Evolutionary conservation across 2,113 vertebrate genomes (phyloP), one percentile per base, ranked within the genome.

Genomic region (Aptenodytes forsteri): DNA sequence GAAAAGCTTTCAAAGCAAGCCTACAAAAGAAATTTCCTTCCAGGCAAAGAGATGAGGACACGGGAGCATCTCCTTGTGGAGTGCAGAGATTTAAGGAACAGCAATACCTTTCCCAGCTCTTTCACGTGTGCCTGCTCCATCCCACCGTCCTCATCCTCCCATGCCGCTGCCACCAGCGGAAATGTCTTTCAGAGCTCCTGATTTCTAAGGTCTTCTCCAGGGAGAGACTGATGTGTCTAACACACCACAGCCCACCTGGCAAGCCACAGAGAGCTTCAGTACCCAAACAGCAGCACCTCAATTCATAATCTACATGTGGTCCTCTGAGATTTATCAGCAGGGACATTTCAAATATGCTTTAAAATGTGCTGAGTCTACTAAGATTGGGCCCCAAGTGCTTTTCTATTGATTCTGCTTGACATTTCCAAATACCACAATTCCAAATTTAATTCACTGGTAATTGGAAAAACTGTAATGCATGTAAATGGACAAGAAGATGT

Each of bases 351-450:
- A 95, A 93, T 73, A 96, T 73, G 87, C 83, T 97, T 83, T 91
- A 94, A 97, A 97, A 96, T 97, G 85, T 95, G 96, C 93, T 91
- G 92, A 95, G 94, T 97, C 96, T 95, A 96, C 94, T 95, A 97
- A 94, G 94, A 97, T 72, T 83, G 87, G 94, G 92, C 83, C 96
- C 94, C 95, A 95, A 96, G 95, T 95, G 95, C 87, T 97, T 95
- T 97, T 95, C 93, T 97, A 98, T 97, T 96, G 97, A 98, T 98
- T 95, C 94, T 97, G 83, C 89, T 91, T 97, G 97, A 97, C 97
- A 97, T 98, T 98, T 97, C 95, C 96, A 98, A 98, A 98, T 97
- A 98, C 92, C 97, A 98, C 95, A 97, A 98, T 96, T 97, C 96
- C 96, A 98, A 97, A 98, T 97, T 96, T 97, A 97, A 97, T 97